Evolutionary conservation across 2,113 vertebrate genomes (phyloP).

Genomic region (Oncorhynchus gorbuscha): DNA sequence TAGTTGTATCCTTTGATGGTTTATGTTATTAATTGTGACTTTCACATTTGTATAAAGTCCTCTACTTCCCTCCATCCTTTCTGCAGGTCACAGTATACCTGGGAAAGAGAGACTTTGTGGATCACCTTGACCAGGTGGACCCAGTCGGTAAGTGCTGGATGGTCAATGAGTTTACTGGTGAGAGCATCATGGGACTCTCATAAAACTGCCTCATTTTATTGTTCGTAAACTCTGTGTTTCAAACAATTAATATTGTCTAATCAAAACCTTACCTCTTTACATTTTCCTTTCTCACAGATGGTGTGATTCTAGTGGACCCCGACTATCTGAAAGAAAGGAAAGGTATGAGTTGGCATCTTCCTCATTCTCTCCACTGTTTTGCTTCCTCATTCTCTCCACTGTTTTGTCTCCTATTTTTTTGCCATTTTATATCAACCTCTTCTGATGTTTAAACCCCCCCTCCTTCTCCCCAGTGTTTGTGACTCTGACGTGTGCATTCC

Average conservation of each 20-base stretch:
- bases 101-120: conserved; percentile 90
- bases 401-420: neutral
- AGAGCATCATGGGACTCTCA: too few relatives aligned
- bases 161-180: neutral
- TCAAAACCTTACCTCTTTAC: too few relatives aligned
- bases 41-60: neutral
- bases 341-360: conserved; percentile 49
- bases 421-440: too few relatives aligned
- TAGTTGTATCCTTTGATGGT: too few relatives aligned
- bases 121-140: conserved; percentile 89
- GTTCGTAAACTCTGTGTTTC: neutral
- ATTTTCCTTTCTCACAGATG: conserved; percentile 46
- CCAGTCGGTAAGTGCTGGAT: conserved; percentile 79
- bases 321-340: conserved; percentile 75
- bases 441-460: neutral
- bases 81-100: conserved; percentile 86
- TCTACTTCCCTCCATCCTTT: neutral
- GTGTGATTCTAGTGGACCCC: conserved; percentile 64
- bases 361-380: neutral
- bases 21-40: too few relatives aligned
- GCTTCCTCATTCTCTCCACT: neutral
- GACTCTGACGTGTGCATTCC: conserved; percentile 89
- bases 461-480: conserved; percentile 78
- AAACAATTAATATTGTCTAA: too few relatives aligned
- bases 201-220: neutral